Conservation (phyloP, 2,797 vertebrate genomes). For the Dallia pectoralis region DNA sequence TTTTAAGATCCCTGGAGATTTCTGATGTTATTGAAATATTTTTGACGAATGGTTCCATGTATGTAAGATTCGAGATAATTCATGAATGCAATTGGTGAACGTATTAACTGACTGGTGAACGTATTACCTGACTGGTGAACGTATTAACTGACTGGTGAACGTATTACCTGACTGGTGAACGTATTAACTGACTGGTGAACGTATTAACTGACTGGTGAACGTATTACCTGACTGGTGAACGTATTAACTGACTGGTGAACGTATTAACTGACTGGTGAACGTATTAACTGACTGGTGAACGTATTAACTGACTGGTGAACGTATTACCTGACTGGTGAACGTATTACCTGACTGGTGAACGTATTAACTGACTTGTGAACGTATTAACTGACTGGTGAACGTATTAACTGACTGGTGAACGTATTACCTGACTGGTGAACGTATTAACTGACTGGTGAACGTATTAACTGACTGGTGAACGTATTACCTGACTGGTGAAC, state of each 20-base stretch:
- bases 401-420: neutral
- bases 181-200: neutral
- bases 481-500: too few species aligned
- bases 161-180: neutral
- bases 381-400: neutral
- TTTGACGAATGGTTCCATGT: slow-evolving; percentile 15
- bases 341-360: neutral
- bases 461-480: neutral
- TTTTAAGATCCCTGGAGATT: slow-evolving; percentile 13
- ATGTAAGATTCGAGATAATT: slow-evolving; percentile 18
- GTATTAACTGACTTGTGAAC: neutral
- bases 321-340: too few species aligned
- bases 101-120: neutral
- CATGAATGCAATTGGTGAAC: neutral
- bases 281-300: neutral
- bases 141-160: neutral
- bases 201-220: neutral
- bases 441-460: neutral
- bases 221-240: too few species aligned
- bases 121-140: neutral
- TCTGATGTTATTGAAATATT: slow-evolving; percentile 14
- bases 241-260: neutral
- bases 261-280: neutral
- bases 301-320: neutral
- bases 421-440: too few species aligned